A percentile compares a stretch with the other conserved stretches of the same genome.
Conservation (phyloP, 2,888 invertebrate species). For the Mylabris sibirica region DNA sequence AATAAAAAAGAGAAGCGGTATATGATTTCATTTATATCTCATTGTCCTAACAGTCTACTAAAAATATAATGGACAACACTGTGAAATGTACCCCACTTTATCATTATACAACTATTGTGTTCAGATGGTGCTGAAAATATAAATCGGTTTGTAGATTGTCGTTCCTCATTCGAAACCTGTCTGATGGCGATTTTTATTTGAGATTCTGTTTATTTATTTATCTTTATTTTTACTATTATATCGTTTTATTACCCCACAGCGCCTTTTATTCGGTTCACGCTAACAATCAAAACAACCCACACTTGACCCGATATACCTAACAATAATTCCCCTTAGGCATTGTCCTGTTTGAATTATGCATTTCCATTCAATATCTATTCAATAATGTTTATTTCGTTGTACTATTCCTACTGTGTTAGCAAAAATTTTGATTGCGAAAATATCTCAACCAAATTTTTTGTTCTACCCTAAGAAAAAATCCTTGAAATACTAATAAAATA, state of each 20-base stretch:
- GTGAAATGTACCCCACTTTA: slow-evolving; percentile 48
- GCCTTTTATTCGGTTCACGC: slow-evolving; percentile 30
- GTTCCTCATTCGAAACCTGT: slow-evolving; percentile 35
- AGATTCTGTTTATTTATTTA: slow-evolving; percentile 32
- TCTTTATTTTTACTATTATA: slow-evolving; percentile 37
- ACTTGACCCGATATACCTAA: slow-evolving; percentile 21
- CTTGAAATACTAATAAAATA: neutral
- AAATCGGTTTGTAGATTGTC: slow-evolving; percentile 55
- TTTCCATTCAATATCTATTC: slow-evolving; percentile 27
- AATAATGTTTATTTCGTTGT: slow-evolving; percentile 19
- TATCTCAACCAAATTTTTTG: neutral
- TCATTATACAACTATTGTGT: slow-evolving; percentile 51
- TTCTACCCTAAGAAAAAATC: neutral
- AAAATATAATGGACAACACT: slow-evolving; percentile 52
- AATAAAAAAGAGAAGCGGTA: slow-evolving; percentile 43
- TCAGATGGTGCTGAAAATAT: slow-evolving; percentile 52
- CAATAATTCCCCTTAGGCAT: slow-evolving; percentile 13
- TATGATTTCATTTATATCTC: slow-evolving; percentile 51
- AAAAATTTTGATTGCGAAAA: neutral
- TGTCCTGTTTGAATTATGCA: slow-evolving; percentile 32
- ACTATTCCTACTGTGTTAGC: neutral
- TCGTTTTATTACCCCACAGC: slow-evolving; percentile 25
- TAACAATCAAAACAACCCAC: slow-evolving; percentile 25
- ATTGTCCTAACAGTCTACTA: slow-evolving; percentile 48
- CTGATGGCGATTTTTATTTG: slow-evolving; percentile 24